A percentile compares a stretch with the other conserved stretches of the same genome.
Conservation (phyloP, 2,888 invertebrate species). For the Hipparchia sbordonii region DNA sequence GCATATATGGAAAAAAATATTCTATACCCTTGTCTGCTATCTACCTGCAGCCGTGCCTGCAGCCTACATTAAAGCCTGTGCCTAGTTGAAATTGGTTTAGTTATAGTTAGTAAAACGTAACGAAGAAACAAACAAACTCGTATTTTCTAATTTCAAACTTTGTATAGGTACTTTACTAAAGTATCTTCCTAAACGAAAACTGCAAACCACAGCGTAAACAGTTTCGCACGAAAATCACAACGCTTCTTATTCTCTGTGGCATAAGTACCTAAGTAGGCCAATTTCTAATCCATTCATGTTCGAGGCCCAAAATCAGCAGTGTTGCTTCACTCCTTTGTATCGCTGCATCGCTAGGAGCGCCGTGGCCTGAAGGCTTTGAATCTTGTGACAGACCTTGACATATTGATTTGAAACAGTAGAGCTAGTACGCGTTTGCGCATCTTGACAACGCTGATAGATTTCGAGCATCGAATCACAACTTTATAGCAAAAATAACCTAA, state of each 20-base stretch:
- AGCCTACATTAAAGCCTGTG: no score
- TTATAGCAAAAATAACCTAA: no score
- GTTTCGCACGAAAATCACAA: conserved; percentile 49
- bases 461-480: no score
- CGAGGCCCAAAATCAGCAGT: conserved; percentile 43
- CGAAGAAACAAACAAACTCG: no score
- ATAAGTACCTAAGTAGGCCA: conserved; percentile 54
- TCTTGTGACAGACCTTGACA: conserved; percentile 26
- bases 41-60: no score
- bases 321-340: conserved; percentile 31
- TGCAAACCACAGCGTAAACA: conserved; percentile 38
- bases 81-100: no score
- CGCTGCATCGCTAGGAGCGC: neutral
- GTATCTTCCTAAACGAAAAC: neutral
- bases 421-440: no score
- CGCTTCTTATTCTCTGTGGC: conserved; percentile 41
- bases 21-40: no score
- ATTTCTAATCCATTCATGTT: conserved; percentile 63
- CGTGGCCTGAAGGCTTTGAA: conserved; percentile 18
- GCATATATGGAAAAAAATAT: no score
- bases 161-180: neutral
- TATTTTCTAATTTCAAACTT: no score
- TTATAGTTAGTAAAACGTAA: no score
- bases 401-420: conserved; percentile 21
- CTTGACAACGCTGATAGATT: no score